Evolutionary conservation across 2,113 vertebrate species (phyloP).

Genomic region (Crotalus tigris): DNA sequence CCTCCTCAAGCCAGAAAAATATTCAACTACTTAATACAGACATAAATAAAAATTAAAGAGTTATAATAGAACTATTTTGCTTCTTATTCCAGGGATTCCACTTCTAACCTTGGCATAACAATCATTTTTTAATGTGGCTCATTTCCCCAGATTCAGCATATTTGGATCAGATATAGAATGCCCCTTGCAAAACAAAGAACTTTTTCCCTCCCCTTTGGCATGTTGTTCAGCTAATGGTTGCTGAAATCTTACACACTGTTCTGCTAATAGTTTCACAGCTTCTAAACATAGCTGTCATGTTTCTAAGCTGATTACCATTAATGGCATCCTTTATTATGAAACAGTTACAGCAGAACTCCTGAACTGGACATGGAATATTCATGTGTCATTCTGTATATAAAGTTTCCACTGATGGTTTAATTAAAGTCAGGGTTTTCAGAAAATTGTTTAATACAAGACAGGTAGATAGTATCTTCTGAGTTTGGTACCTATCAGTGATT

Average conservation of each 20-base stretch:
- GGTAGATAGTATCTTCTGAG: no score
- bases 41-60: neutral
- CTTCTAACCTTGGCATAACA: accelerated
- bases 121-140: neutral
- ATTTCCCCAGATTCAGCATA: neutral
- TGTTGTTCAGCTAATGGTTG: neutral
- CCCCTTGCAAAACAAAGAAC: neutral
- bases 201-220: neutral
- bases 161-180: slow-evolving; percentile 3
- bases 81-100: no score
- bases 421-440: neutral
- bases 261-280: slow-evolving; percentile 49
- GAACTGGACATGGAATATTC: neutral
- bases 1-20: neutral
- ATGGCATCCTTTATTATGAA: neutral
- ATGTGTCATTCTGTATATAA: neutral
- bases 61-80: neutral
- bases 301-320: neutral
- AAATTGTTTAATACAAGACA: neutral
- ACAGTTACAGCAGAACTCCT: neutral
- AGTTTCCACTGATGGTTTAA: neutral
- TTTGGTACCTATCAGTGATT: neutral
- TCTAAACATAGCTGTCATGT: neutral
- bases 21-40: neutral
- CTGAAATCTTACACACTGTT: slow-evolving; percentile 25